Evolutionary conservation across 2,888 invertebrate genomes (phyloP).

Genomic region (Drosophila pegasa): DNA sequence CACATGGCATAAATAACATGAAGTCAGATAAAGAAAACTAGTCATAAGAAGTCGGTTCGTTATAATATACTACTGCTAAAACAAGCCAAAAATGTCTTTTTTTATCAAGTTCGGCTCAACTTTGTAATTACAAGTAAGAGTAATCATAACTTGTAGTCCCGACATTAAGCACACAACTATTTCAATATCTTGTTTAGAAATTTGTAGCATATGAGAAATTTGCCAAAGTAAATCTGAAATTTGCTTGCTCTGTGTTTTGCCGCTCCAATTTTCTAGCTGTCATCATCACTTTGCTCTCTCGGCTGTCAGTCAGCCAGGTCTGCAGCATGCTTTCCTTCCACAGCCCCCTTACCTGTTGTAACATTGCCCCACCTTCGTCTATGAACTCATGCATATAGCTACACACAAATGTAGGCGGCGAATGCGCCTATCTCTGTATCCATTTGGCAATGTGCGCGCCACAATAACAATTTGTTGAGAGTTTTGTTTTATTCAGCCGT

Average conservation of each 20-base stretch:
- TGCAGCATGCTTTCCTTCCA: constrained; percentile 17
- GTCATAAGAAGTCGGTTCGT: no score
- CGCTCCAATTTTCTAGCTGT: constrained; percentile 43
- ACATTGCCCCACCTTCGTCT: constrained; percentile 2
- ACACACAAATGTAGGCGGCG: background rate
- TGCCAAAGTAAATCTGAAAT: background rate
- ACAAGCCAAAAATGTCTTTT: no score
- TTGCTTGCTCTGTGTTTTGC: constrained; percentile 26
- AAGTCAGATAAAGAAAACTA: no score
- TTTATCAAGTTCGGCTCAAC: no score
- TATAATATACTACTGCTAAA: no score
- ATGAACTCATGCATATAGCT: background rate
- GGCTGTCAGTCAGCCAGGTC: constrained; percentile 31
- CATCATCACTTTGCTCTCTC: constrained; percentile 40
- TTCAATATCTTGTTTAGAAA: background rate
- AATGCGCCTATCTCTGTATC: constrained; percentile 30
- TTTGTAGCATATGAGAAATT: background rate
- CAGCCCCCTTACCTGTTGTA: background rate
- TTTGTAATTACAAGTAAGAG: no score
- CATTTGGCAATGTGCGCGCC: constrained; percentile 34
- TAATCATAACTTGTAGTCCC: background rate
- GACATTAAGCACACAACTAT: background rate
- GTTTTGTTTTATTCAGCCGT: constrained; percentile 20
- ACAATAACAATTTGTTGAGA: constrained; percentile 45
- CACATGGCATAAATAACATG: no score